These are phyloP conservation scores for Sisyra terminalis DNA, from an alignment of 2,888 invertebrate species.

Conservation along the genomic window DNA sequence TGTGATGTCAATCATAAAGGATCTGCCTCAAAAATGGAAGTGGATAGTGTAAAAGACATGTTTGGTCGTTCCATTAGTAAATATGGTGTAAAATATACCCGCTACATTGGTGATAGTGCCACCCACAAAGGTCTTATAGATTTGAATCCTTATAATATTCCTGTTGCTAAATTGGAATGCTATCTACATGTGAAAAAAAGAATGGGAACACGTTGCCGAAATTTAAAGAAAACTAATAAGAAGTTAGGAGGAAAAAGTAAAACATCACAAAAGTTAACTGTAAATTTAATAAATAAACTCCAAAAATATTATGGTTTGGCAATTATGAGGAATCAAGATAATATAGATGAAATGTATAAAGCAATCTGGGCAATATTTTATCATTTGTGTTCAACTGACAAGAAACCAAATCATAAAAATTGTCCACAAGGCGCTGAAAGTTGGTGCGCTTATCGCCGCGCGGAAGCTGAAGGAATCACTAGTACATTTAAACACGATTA, in stretches of 20 bases:
- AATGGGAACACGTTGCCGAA: conserved; percentile 10
- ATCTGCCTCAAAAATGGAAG: conserved; percentile 15
- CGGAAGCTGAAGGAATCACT: neutral
- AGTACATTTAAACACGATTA: neutral
- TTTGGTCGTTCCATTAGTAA: conserved; percentile 11
- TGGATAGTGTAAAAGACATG: conserved; percentile 13
- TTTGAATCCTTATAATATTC: conserved; percentile 10
- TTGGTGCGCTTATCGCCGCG: conserved; percentile 12
- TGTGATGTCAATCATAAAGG: conserved; percentile 13
- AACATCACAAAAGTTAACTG: conserved; percentile 10
- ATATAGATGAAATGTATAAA: conserved; percentile 16
- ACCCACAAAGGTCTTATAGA: conserved; percentile 12
- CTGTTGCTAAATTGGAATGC: conserved; percentile 10
- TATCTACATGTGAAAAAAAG: conserved; percentile 11
- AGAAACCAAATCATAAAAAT: conserved; percentile 17
- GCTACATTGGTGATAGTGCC: conserved; percentile 13
- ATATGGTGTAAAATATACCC: conserved; percentile 11
- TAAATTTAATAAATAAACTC: conserved; percentile 17
- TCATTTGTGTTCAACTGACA: conserved; percentile 17
- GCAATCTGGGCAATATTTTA: conserved; percentile 19
- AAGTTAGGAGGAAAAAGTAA: conserved; percentile 9
- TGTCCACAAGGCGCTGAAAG: conserved; percentile 14
- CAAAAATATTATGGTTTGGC: conserved; percentile 18
- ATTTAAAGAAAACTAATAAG: conserved; percentile 6
- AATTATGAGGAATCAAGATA: conserved; percentile 16